Conservation (phyloP, 2,113 vertebrate genomes). For the Onychostoma macrolepis region DNA sequence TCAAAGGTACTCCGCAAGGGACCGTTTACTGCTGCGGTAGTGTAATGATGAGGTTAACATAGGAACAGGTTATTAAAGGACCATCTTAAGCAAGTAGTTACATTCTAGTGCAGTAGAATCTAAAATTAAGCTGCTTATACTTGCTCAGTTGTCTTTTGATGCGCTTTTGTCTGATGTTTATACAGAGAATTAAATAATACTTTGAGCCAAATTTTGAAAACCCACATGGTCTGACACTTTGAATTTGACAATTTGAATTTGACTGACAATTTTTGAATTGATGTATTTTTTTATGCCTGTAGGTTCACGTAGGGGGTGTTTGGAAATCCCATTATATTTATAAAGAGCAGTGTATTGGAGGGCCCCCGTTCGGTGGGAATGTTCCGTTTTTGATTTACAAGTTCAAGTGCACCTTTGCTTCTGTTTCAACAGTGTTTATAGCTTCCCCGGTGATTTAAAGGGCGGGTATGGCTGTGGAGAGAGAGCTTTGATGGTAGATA, state of each 20-base stretch:
- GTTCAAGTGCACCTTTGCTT: constrained; percentile 32
- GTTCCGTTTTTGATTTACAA: not conserved
- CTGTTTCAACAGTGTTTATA: constrained; percentile 37
- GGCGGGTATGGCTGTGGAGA: not conserved
- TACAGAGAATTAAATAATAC: not conserved
- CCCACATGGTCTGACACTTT: not conserved
- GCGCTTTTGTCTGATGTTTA: constrained; percentile 2
- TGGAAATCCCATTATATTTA: constrained; percentile 17
- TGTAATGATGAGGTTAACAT: constrained; percentile 12
- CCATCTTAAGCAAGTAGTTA: constrained; percentile 38
- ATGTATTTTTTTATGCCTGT: constrained; percentile 36
- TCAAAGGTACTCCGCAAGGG: constrained; percentile 3
- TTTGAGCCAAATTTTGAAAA: not conserved
- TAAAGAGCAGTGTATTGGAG: constrained; percentile 25
- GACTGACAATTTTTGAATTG: too few species aligned
- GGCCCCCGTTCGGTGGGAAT: not conserved
- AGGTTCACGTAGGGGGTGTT: constrained; percentile 10
- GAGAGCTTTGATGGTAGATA: constrained; percentile 37
- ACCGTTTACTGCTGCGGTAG: constrained; percentile 26
- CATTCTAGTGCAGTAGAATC: not conserved
- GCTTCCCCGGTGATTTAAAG: constrained; percentile 30
- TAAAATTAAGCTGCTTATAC: constrained; percentile 33
- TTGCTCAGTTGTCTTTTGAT: constrained; percentile 6
- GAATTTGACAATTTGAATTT: not conserved
- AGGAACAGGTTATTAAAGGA: constrained; percentile 41